A percentile compares a stretch with the other conserved stretches of the same genome.
phyloP scores from a whole-genome alignment of 2,113 vertebrate genomes.

The Myanophis thanlyinensis region DNA sequence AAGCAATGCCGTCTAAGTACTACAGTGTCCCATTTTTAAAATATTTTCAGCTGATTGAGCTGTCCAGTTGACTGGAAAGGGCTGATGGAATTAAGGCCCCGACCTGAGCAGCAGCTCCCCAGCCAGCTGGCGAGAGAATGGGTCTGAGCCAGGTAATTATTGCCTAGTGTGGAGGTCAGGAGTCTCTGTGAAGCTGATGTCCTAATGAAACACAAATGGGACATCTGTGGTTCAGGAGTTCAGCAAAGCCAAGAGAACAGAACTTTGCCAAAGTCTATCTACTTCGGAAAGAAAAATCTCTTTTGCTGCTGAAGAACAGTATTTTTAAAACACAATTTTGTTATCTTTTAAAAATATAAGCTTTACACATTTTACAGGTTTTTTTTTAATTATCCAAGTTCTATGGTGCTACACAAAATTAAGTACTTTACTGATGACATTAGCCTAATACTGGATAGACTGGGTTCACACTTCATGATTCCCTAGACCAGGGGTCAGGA shows the following conservation, averaged over 20 bases:
- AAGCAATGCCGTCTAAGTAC: background rate
- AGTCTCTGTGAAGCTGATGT: conserved; percentile 65
- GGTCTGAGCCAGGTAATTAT: conserved; percentile 72
- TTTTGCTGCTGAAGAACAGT: conserved; percentile 26
- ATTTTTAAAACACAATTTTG: background rate
- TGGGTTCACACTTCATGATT: background rate
- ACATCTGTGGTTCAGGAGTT: conserved; percentile 81
- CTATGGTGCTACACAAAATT: background rate
- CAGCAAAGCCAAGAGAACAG: conserved; percentile 67
- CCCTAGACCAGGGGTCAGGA: no score
- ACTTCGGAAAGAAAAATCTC: conserved; percentile 3
- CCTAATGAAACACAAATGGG: conserved; percentile 76
- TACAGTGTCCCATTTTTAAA: background rate
- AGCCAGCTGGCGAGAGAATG: conserved; percentile 78
- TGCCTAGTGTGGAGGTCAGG: conserved; percentile 75
- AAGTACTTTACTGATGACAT: background rate
- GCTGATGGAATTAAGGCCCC: conserved; percentile 65
- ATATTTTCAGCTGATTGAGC: conserved; percentile 72
- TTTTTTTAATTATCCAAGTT: background rate
- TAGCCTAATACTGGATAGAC: background rate
- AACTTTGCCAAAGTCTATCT: conserved; percentile 66
- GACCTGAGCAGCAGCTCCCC: conserved; percentile 75
- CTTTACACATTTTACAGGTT: background rate
- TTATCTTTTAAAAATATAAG: background rate
- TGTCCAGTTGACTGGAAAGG: conserved; percentile 78